A percentile compares a stretch with the other conserved stretches of the same genome.
These are phyloP conservation scores for Zaprionus taronus DNA, from an alignment of 1,140 invertebrate species.

Conservation along the genomic window DNA sequence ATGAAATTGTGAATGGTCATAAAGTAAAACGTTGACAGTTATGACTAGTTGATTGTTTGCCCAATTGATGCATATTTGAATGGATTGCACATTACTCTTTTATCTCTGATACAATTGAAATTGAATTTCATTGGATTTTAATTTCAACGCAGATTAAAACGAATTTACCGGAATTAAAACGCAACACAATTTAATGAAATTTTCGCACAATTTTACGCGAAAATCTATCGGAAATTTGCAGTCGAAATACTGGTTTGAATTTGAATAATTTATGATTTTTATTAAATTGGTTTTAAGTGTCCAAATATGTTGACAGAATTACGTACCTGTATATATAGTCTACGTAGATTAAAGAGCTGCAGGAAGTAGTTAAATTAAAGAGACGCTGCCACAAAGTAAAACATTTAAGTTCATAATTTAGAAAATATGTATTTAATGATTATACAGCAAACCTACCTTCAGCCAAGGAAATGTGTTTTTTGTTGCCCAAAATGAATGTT, in stretches of 20 bases:
- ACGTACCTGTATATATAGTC: too few species aligned
- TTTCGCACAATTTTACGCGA: background rate
- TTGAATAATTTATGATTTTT: background rate
- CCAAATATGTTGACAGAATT: background rate
- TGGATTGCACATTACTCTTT: slow-evolving; percentile 13
- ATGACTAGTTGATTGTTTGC: background rate
- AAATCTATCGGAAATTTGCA: background rate
- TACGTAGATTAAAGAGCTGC: too few species aligned
- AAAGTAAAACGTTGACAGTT: slow-evolving; percentile 1
- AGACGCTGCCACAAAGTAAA: too few species aligned
- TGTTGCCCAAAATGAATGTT: background rate
- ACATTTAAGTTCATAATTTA: background rate
- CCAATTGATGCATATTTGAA: slow-evolving; percentile 20
- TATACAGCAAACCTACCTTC: background rate
- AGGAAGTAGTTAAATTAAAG: too few species aligned
- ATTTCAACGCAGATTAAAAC: slow-evolving; percentile 5
- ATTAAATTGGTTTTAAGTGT: slow-evolving; percentile 7
- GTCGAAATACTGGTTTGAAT: slow-evolving; percentile 2
- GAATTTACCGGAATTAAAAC: slow-evolving; percentile 2
- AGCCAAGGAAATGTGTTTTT: slow-evolving; percentile 1
- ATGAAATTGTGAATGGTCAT: background rate
- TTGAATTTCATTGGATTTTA: slow-evolving; percentile 7
- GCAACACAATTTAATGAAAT: background rate
- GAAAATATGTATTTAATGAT: background rate
- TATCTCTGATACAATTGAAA: background rate